Evolutionary conservation across 2,113 vertebrate genomes (phyloP), one percentile per base, ranked within the genome.

Genomic region (Egretta garzetta): DNA sequence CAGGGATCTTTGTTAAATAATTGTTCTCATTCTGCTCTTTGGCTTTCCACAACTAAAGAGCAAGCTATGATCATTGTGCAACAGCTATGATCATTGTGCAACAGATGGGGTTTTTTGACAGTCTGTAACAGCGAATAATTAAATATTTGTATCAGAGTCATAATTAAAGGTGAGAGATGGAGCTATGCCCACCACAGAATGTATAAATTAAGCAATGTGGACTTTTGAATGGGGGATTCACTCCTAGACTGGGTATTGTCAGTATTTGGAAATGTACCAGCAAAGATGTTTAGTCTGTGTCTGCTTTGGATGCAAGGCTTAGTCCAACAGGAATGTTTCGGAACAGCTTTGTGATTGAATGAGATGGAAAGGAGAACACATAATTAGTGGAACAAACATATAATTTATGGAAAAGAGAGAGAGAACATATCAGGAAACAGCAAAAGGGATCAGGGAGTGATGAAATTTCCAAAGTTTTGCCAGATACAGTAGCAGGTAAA

Each of bases 261-360:
- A 55, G 32, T 21, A 49, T 66, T 35, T 96, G 89, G 84, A 96
- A 89, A 91, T 5, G 24, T 35, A 93, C 33, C 76, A 95, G 66
- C 56, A 67, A 64, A 79, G 56, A 81, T 93, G 70, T 91, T 95
- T 93, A 94, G 86, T 89, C 84, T 95, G 20, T 75, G 56, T 91
- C 80, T 94, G 76, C 45, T 84, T 93, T 77, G 50, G 47, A 71
- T 67, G 28, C 50, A 84, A 77, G 68, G 41, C 23, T 95, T 86
- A 92, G 50, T 47, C 47, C 47, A 56, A 60, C 3, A 89, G 3
- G 55, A 94, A 81, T 39, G 58, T 30, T 92, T 81, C 53, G 52
- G 91, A 93, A 87, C n/a, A 79, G 43, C 49, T 87, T 83, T 89
- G 24, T 82, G 52, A 90, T 52, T 87, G 60, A 58, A 85, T 68